Evolutionary conservation across 2,888 invertebrate species (phyloP), one percentile per base, ranked within the genome.

Genomic region (Ptilodon capucinus): DNA sequence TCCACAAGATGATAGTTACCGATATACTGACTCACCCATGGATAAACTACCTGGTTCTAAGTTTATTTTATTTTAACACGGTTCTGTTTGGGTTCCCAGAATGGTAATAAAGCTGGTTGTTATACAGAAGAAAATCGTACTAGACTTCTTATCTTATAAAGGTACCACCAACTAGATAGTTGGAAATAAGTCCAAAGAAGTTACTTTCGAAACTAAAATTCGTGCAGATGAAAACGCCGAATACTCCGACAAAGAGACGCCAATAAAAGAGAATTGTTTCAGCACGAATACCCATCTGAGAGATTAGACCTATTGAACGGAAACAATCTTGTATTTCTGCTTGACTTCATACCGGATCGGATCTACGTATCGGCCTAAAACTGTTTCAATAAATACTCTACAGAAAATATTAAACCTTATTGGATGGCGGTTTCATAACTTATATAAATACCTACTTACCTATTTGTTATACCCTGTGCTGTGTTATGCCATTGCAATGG

Each of bases 291-390:
- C 83, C 81, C 88, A 81, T 80, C 77, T 82, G 87, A 82, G 81
- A 81, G 86, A 89, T 88, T 87, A 86, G 80, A 77, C 74, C 79
- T 85, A 86, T 85, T 83, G 87, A 80, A 82, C 84, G 89, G 87
- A 86, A 87, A 86, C 84, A 86, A 87, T 85, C 87, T 86, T 87
- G 84, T 87, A 79, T 86, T 84, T 86, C 82, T 84, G 84, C 79
- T 77, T 81, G 84, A 84, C 81, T 86, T 81, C 71, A 71, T 77
- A 67, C 71, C 54, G 73, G 76, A 79, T 79, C 68, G 66, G 71
- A 81, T 79, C 68, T 65, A 35, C 35, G 14, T 35, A 51, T 46
- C 64, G 53, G 55, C 64, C 71, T 71, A 69, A 74, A 76, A 76
- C 69, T 81, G 74, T 78, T 79, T 73, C 63, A 64, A 54, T 60